phyloP scores from a whole-genome alignment of 2,113 vertebrate species.

The Paratilapia polleni region DNA sequence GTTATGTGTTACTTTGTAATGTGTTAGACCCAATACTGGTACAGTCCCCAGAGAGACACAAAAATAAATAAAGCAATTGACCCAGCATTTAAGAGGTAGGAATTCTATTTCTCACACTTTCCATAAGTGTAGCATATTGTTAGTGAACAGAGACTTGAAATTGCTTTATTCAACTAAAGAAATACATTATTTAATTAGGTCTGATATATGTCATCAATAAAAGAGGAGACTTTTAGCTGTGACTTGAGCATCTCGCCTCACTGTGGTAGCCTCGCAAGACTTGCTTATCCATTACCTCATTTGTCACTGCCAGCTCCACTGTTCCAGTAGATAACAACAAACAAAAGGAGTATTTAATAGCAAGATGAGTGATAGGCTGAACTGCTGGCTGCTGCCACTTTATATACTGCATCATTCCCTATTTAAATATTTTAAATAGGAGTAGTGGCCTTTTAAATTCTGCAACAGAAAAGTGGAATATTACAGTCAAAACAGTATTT shows the following conservation, averaged over 20 bases:
- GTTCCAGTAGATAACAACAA: neutral
- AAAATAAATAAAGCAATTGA: neutral
- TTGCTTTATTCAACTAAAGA: neutral
- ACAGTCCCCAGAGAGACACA: fast-evolving
- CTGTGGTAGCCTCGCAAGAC: neutral
- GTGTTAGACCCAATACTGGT: neutral
- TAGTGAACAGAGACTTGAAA: neutral
- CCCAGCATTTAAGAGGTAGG: neutral
- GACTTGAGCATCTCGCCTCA: neutral
- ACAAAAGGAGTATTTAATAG: conserved; percentile 2
- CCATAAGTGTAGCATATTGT: neutral
- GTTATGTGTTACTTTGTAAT: neutral
- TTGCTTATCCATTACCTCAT: neutral
- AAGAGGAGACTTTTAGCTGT: neutral
- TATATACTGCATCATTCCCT: neutral
- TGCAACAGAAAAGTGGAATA: too few species aligned
- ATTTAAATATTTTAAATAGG: neutral
- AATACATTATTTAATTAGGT: neutral
- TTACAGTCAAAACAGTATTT: neutral
- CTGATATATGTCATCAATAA: neutral
- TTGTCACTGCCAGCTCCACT: conserved; percentile 3
- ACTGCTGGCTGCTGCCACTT: neutral
- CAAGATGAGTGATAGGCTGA: conserved; percentile 1
- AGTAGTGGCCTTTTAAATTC: neutral
- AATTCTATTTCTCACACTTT: neutral